phyloP scores from a whole-genome alignment of 2,797 vertebrate species.

The Glossophaga mutica region DNA sequence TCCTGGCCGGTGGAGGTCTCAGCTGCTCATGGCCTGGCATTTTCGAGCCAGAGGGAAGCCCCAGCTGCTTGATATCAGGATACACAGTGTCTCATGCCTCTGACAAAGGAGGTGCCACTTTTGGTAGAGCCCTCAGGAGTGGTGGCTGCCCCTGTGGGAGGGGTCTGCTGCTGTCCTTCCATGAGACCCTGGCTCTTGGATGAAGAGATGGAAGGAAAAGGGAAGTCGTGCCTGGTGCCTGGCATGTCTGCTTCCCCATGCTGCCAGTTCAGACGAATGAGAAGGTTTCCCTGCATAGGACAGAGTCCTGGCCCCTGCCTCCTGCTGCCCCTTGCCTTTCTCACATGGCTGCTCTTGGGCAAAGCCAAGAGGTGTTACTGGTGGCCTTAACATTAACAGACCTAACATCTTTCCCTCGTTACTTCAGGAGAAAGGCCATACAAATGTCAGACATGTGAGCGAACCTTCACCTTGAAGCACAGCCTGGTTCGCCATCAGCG shows the following conservation, averaged over 20 bases:
- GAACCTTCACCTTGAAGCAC: slow-evolving; percentile 98
- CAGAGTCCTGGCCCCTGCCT: background rate
- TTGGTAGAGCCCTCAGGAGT: background rate
- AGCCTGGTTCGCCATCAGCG: slow-evolving; percentile 97
- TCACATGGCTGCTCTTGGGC: accelerated
- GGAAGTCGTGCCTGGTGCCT: accelerated
- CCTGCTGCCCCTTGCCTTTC: too few species aligned
- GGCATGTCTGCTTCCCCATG: too few species aligned
- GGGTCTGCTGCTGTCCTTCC: background rate
- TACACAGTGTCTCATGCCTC: background rate
- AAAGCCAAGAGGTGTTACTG: accelerated
- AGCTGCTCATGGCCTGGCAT: background rate
- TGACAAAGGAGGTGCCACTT: background rate
- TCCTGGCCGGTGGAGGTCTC: background rate
- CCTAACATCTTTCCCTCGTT: background rate
- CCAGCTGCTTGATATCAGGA: accelerated
- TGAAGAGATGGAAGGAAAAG: background rate
- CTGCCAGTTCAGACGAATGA: background rate
- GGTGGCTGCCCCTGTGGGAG: background rate
- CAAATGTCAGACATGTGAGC: slow-evolving; percentile 95
- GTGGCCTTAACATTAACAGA: accelerated
- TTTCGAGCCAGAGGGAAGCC: background rate
- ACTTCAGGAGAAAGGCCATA: slow-evolving; percentile 93
- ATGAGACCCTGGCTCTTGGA: background rate
- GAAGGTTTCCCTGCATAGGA: background rate